Conservation (phyloP, 2,113 vertebrate genomes). For the Stegastes partitus region DNA sequence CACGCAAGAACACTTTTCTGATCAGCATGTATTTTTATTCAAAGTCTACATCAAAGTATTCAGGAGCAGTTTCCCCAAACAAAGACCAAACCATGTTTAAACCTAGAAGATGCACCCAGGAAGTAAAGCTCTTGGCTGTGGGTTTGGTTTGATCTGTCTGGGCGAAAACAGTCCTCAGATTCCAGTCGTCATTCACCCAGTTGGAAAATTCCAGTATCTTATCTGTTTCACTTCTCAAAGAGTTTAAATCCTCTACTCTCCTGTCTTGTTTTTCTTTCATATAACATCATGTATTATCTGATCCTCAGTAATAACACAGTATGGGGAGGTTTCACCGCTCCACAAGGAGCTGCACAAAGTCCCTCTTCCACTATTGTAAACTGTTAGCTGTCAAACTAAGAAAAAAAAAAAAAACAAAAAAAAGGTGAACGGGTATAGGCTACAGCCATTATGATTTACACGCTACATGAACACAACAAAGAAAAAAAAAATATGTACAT, state of each 20-base stretch:
- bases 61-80: conserved; percentile 26
- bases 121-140: not conserved
- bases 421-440: conserved; percentile 66
- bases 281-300: conserved; percentile 34
- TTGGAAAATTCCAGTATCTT: conserved; percentile 21
- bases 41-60: conserved; percentile 64
- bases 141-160: conserved; percentile 18
- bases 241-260: conserved; percentile 21
- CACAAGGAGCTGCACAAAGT: conserved; percentile 21
- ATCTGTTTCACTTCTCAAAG: conserved; percentile 21
- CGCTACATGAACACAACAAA: conserved; percentile 72
- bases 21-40: conserved; percentile 66
- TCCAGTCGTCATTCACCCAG: conserved; percentile 38
- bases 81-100: conserved; percentile 14
- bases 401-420: conserved; percentile 7
- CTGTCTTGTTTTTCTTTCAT: conserved; percentile 7
- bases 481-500: conserved; percentile 71
- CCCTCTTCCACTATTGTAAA: conserved; percentile 47
- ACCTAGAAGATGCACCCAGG: not conserved
- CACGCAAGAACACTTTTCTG: conserved; percentile 28
- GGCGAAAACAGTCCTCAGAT: conserved; percentile 17
- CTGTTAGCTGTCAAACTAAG: conserved; percentile 48
- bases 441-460: conserved; percentile 66
- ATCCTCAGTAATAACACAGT: conserved; percentile 31
- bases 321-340: conserved; percentile 40